Conservation (phyloP, 2,888 invertebrate genomes). For the Drosophila mimetica region DNA sequence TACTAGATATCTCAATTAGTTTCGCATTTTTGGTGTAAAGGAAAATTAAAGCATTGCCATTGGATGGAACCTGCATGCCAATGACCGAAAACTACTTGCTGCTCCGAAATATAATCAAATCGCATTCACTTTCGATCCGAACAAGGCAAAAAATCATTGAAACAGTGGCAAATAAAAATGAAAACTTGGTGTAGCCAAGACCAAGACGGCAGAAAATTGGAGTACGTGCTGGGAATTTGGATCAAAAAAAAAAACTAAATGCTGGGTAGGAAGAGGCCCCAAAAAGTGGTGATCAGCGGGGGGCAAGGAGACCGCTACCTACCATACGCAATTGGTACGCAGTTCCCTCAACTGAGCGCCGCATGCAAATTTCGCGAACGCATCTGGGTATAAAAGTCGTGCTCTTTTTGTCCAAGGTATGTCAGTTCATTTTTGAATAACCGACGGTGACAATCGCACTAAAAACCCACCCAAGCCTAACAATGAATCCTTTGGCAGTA, state of each 20-base stretch:
- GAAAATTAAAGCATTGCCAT: slow-evolving; percentile 64
- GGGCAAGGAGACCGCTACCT: slow-evolving; percentile 9
- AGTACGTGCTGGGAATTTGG: slow-evolving; percentile 73
- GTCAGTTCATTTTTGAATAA: slow-evolving; percentile 85
- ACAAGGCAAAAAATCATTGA: slow-evolving; percentile 21
- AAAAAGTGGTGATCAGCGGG: slow-evolving; percentile 2
- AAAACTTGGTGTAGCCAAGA: slow-evolving; percentile 45
- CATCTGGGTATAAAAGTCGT: slow-evolving; percentile 82
- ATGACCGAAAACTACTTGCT: slow-evolving; percentile 47
- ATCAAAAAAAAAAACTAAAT: slow-evolving; percentile 59
- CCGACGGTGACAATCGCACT: slow-evolving; percentile 83
- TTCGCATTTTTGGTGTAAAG: slow-evolving; percentile 44
- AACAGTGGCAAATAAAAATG: slow-evolving; percentile 44
- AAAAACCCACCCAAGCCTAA: slow-evolving; percentile 76
- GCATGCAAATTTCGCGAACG: slow-evolving; percentile 74
- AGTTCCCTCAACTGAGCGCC: slow-evolving; percentile 43
- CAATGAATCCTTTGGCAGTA: slow-evolving; percentile 85
- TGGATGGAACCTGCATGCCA: slow-evolving; percentile 65
- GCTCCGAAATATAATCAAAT: slow-evolving; percentile 39
- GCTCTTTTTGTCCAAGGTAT: slow-evolving; percentile 76
- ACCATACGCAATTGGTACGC: slow-evolving; percentile 58
- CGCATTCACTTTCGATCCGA: slow-evolving; percentile 72
- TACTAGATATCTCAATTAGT: slow-evolving; percentile 9
- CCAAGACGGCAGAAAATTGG: slow-evolving; percentile 54
- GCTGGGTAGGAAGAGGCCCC: slow-evolving; percentile 21